Base-by-base conservation (phyloP, 2,888 invertebrate species). In the Furcula furcula region DNA sequence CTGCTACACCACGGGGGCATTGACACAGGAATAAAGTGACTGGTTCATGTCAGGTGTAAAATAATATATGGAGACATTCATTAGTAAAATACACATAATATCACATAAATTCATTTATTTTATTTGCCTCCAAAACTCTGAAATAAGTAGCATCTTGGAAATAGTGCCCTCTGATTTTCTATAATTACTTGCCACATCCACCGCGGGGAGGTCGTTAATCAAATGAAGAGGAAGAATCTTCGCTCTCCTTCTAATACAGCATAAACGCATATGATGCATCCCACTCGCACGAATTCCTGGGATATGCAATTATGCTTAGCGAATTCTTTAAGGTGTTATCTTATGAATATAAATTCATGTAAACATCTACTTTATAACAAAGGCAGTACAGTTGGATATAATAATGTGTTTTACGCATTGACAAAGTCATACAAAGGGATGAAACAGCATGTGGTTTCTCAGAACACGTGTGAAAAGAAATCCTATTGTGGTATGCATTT, bases 151-250 rank as follows among this genome's bases (percentile, higher is more conserved):
- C 36, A 29, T 7, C 23, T 12, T 12, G 12, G 23, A 12, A 23
- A 13, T 12, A 23, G n/a, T 19, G n/a, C 15, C 9, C n/a, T n/a
- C n/a, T 47, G 42, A 44, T 57, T 49, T 50, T 55, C 49, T 43
- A 41, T 58, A 61, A 66, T 62, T 55, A 61, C 46, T 63, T 62
- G 52, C 53, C 53, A 59, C 44, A 36, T 35, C 36, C 50, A 52
- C 43, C 15, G 42, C 33, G 22, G 28, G 34, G 27, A 35, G 40
- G 20, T 54, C 53, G 51, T 61, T 50, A 55, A 48, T 63, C 55
- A 66, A 52, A 56, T 34, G 36, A 36, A 18, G 26, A 41, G 23
- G 40, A 39, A 27, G 15, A 27, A 15, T 5, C 32, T 33, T 7
- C 29, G 2, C 13, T 28, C 26, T 62, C 61, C 43, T 52, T 38